phyloP scores from a whole-genome alignment of 2,888 invertebrate genomes.

The Xanthia togata region DNA sequence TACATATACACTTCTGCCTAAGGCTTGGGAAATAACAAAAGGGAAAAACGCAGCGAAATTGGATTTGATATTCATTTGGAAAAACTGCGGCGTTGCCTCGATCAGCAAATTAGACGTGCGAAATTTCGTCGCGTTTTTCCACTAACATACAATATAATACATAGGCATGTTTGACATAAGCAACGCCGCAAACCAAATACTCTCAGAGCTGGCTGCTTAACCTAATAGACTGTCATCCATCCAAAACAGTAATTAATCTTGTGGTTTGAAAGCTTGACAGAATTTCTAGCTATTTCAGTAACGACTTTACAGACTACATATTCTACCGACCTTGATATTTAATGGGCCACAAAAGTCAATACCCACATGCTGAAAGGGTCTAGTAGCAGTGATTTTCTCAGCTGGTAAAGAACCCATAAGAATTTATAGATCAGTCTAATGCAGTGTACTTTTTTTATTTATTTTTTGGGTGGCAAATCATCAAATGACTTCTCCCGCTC shows the following conservation, averaged over 20 bases:
- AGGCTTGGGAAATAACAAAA: not conserved
- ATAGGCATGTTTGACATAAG: not conserved
- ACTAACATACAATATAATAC: too few relatives aligned
- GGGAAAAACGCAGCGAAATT: conserved; percentile 16
- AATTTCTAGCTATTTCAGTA: conserved; percentile 15
- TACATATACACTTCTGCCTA: not conserved
- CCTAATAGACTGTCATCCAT: not conserved
- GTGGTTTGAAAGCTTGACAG: not conserved
- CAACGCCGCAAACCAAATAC: not conserved
- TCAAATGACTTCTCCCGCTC: too few relatives aligned
- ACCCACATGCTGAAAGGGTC: too few relatives aligned
- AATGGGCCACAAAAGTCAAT: too few relatives aligned
- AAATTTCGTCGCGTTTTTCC: not conserved
- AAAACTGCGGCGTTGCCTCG: conserved; percentile 18
- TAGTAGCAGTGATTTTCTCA: too few relatives aligned
- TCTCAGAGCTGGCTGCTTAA: not conserved
- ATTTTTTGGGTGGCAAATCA: too few relatives aligned
- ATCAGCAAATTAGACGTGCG: conserved; percentile 10
- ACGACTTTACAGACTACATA: not conserved
- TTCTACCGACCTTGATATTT: too few relatives aligned
- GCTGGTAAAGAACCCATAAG: not conserved
- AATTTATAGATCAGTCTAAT: too few relatives aligned
- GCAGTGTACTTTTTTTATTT: too few relatives aligned
- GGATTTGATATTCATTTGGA: conserved; percentile 14
- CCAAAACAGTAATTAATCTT: conserved; percentile 14